Conservation (phyloP, 1,140 invertebrate genomes). For the Drosophila sulfurigaster region DNA sequence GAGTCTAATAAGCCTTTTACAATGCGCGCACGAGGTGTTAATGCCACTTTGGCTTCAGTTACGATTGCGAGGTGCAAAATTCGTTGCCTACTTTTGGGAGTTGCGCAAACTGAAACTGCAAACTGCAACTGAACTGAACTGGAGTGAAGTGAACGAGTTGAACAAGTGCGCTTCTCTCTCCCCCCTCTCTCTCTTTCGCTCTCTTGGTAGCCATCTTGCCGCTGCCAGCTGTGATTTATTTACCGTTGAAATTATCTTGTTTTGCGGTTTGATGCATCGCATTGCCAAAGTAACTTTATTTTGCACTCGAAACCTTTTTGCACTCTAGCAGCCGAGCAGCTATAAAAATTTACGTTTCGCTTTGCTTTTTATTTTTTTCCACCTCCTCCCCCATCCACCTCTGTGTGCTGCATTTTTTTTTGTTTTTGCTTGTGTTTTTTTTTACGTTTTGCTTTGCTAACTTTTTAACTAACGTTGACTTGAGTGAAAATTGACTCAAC, state of each 20-base stretch:
- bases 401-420: too few species aligned
- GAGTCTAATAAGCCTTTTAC: constrained; percentile 77
- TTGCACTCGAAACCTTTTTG: constrained; percentile 82
- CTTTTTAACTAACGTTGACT: constrained; percentile 79
- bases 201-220: constrained; percentile 9
- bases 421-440: constrained; percentile 6
- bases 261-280: constrained; percentile 83
- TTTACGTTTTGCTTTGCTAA: constrained; percentile 61
- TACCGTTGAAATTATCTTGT: constrained; percentile 84
- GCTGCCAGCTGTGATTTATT: constrained; percentile 77
- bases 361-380: constrained; percentile 17
- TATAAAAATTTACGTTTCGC: constrained; percentile 77
- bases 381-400: neutral
- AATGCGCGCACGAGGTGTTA: constrained; percentile 63
- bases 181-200: neutral
- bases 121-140: neutral
- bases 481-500: constrained; percentile 80
- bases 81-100: constrained; percentile 62
- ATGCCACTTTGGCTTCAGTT: constrained; percentile 63
- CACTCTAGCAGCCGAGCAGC: constrained; percentile 59
- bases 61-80: constrained; percentile 35
- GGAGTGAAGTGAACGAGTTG: constrained; percentile 3
- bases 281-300: constrained; percentile 82
- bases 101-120: constrained; percentile 29
- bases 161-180: neutral